Base-by-base conservation (phyloP, 2,797 vertebrate genomes). In the Dallia pectoralis region DNA sequence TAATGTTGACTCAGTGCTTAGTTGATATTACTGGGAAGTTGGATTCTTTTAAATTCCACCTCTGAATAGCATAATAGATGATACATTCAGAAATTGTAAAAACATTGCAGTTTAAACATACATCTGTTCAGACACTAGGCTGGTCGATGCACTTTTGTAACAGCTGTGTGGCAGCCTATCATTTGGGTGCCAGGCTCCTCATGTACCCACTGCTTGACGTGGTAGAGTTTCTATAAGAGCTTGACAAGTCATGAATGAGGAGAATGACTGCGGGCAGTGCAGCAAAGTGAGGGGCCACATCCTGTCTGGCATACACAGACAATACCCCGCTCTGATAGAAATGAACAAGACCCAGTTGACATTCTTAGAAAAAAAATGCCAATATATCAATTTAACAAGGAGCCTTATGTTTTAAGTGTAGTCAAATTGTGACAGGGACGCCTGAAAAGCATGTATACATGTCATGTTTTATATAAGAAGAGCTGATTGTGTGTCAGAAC, bases 391-490 rank as follows among this genome's bases (percentile, higher is more conserved):
- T 85, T 87, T 79, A 82, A 92, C 88, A 91, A 91, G 90, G 36
- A 82, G 73, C 70, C 67, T 86, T 89, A 79, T 90, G 87, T 90
- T 77, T 44, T 85, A 72, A 75, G 66, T 83, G 73, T 75, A 78
- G 83, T 84, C 87, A 87, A 86, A 82, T 84, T 87, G 75, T 88
- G 89, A 88, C 86, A 83, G 85, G 83, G 72, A 65, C 75, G 40
- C 86, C 79, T 44, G 81, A 87, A 81, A 82, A 85, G 82, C 86
- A 79, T 88, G 87, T 89, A 84, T 84, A 82, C 78, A 82, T 92
- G 91, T 92, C 91, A 89, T 83, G 84, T 84, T 88, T 74, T 92
- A 84, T 91, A 92, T 89, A 91, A 89, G 90, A 92, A 82, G 86
- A 91, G 87, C 85, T 88, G 88, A 90, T 44, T 84, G 89, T 85